Evolutionary conservation across 2,888 invertebrate species (phyloP), one percentile per base, ranked within the genome.

Genomic region (Drosophila borborema): DNA sequence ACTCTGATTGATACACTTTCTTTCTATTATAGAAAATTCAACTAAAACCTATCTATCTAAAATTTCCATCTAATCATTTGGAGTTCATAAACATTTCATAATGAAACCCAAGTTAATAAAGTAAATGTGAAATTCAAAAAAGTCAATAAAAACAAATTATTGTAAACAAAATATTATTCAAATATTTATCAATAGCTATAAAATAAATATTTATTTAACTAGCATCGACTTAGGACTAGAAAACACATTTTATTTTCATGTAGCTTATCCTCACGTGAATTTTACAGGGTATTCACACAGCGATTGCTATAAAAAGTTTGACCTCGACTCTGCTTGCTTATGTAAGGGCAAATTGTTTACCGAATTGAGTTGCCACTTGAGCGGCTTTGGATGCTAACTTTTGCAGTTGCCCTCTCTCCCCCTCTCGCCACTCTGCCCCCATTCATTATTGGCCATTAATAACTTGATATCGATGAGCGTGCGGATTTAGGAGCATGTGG

Each of bases 321-420:
- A 53, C 18, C 46, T 31, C 46, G 53, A 41, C 9, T 49, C 41
- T 45, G 40, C 59, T 54, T 54, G 67, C 59, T 70, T 77, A 66
- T 76, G 63, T 71, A 80, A 82, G 70, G 62, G 69, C 68, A 81
- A 86, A 86, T 89, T 89, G 76, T 77, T 81, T 76, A 76, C 72
- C 78, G 89, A 81, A 89, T 86, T 77, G 90, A 77, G 82, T 85
- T 86, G 87, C 74, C 82, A 81, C 86, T 86, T 77, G 80, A 88
- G 72, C 63, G 48, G 74, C 53, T 16, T 23, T 16, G 10, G 34
- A 16, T 67, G 77, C 48, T 62, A 68, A 66, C 66, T 69, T 82
- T 73, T 66, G 38, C 38, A n/a, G 38, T 14, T 48, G 16, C 23
- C 23, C 38, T 18, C 20, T 7, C 18, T 38, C 28, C 4, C 28